phyloP scores from a whole-genome alignment of 1,140 invertebrate genomes.

The Eumeta japonica region DNA sequence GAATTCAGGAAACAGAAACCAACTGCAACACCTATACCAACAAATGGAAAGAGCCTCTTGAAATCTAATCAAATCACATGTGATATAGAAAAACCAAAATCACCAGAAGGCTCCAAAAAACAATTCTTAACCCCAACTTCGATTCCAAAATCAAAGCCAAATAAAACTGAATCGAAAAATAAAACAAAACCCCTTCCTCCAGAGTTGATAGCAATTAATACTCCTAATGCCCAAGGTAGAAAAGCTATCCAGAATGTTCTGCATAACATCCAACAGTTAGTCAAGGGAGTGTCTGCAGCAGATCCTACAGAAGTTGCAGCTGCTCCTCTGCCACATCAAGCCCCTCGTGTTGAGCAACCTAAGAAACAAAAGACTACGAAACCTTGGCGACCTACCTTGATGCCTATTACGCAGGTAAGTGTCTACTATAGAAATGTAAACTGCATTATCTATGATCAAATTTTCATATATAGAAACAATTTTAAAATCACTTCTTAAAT shows the following conservation, averaged over 20 bases:
- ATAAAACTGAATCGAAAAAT: constrained; percentile 22
- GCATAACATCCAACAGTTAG: constrained; percentile 52
- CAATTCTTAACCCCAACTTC: constrained; percentile 31
- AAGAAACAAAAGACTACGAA: constrained; percentile 58
- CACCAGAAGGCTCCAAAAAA: neutral
- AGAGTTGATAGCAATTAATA: constrained; percentile 52
- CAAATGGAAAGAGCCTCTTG: constrained; percentile 48
- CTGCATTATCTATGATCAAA: too few relatives aligned
- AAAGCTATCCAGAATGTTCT: constrained; percentile 53
- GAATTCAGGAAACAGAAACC: constrained; percentile 49
- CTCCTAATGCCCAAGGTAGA: constrained; percentile 40
- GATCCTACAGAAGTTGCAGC: constrained; percentile 41
- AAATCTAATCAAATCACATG: constrained; percentile 39
- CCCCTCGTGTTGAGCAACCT: constrained; percentile 30
- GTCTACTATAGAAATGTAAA: constrained; percentile 9
- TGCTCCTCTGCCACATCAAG: constrained; percentile 24
- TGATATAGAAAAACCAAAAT: constrained; percentile 26
- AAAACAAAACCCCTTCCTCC: constrained; percentile 41
- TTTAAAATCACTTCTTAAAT: neutral
- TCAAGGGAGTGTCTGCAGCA: constrained; percentile 43
- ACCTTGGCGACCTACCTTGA: constrained; percentile 67
- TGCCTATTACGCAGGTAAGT: constrained; percentile 61
- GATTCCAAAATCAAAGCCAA: constrained; percentile 26
- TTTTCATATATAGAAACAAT: neutral
- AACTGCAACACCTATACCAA: constrained; percentile 8